Base-by-base conservation (phyloP, 2,797 vertebrate species). In the Squalus acanthias region DNA sequence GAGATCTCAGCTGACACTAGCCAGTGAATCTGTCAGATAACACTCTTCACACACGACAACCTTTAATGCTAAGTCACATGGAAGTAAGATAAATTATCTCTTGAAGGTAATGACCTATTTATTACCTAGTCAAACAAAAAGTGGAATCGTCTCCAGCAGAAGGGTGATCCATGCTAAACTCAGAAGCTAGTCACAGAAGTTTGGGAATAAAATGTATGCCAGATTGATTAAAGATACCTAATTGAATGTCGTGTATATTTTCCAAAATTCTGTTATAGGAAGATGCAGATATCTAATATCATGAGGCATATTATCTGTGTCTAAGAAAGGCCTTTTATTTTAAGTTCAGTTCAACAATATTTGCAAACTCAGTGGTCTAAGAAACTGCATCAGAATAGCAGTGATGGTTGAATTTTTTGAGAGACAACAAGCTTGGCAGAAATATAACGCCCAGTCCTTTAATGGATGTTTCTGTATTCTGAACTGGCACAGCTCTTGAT, bases 1-100 rank as follows among this genome's bases (percentile, higher is more conserved):
- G 98, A 98, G 96, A 98, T 99, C 53, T 98, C 98, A 15, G 97
- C 98, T 96, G 98, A 99, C 97, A 97, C 98, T 4, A 98, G 98
- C 97, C 98, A 98, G 96, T 99, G 98, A 99, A 92, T 24, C 3
- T 95, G 6, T 46, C 50, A 95, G 5, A 74, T 74, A 33, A 33
- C 5, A 7, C 93, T 24, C 4, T 33, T 53, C 12, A 10, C 15
- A 29, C 70, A 53, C 7, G 46, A n/a, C 50, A 95, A 60, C 50
- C 50, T 70, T 94, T 57, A 33, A n/a, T 95, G 46, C 70, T 76
- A 33, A 76, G 50, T 72, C 7, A 76, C 50, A 95, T 76, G 70
- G 26, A 22, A 57, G 70, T 76, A 60, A 95, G 94, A 33, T 63
- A 63, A 65, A 92, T 92, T 92, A 92, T 92, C 60, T 92, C 60